Evolutionary conservation across 2,797 vertebrate species (phyloP).

Genomic region (Coranthus polyacanthus): DNA sequence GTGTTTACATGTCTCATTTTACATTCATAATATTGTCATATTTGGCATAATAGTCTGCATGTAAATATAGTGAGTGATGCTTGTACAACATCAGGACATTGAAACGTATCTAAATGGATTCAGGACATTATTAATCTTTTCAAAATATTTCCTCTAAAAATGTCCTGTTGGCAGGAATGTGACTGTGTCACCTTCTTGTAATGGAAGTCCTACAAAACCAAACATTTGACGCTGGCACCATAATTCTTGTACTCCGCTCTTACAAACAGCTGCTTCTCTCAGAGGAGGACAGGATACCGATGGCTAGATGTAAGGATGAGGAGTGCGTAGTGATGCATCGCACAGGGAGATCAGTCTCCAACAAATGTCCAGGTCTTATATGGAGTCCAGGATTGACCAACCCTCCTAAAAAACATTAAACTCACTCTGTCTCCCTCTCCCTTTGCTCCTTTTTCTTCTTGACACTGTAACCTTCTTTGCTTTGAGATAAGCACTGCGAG

Average conservation of each 20-base stretch:
- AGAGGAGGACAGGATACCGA: background rate
- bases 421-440: background rate
- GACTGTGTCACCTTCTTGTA: too few species aligned
- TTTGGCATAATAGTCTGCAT: too few species aligned
- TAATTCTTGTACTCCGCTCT: conserved; percentile 7
- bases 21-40: too few species aligned
- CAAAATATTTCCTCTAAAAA: too few species aligned
- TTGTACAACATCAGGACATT: too few species aligned
- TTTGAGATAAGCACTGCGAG: conserved; percentile 67
- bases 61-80: too few species aligned
- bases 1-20: too few species aligned
- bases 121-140: too few species aligned
- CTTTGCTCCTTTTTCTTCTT: conserved; percentile 17
- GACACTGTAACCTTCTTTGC: conserved; percentile 43
- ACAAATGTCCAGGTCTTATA: conserved; percentile 58
- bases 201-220: too few species aligned
- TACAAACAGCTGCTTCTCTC: background rate
- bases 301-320: conserved; percentile 5
- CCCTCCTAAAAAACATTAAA: conserved; percentile 35
- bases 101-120: too few species aligned
- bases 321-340: background rate
- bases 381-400: conserved; percentile 31
- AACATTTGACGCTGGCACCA: too few species aligned
- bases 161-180: too few species aligned
- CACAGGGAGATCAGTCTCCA: conserved; percentile 27